Evolutionary conservation across 2,888 invertebrate species (phyloP).

Genomic region (Noctua comes): DNA sequence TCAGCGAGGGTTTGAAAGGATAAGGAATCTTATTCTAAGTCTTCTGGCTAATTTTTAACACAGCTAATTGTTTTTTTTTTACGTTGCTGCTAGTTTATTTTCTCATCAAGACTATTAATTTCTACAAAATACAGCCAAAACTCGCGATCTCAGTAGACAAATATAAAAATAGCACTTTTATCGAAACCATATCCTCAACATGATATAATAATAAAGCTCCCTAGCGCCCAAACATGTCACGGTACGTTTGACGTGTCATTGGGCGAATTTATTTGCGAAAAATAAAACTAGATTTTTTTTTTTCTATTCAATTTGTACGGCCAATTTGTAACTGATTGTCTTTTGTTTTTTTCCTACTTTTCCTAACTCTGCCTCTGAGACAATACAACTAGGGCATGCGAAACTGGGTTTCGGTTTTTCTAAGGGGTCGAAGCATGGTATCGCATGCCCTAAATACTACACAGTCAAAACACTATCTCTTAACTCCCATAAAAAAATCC

Average conservation of each 20-base stretch:
- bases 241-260: conserved; percentile 58
- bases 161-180: not conserved
- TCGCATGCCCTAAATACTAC: no score
- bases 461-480: no score
- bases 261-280: no score
- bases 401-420: no score
- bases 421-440: no score
- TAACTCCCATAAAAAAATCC: no score
- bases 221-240: conserved; percentile 50
- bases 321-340: no score
- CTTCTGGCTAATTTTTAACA: not conserved
- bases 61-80: not conserved
- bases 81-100: not conserved
- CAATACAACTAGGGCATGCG: no score
- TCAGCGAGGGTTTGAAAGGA: not conserved
- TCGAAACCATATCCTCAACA: not conserved
- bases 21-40: not conserved
- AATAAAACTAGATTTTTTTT: no score
- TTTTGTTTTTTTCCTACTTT: no score
- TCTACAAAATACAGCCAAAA: not conserved
- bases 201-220: conserved; percentile 14
- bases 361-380: no score
- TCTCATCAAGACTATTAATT: not conserved
- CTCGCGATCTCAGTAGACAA: not conserved
- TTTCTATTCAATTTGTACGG: no score